Percentiles rank a stretch among this genome's conserved stretches.
phyloP scores from a whole-genome alignment of 2,113 vertebrate species.

The Sisor rabdophorus region DNA sequence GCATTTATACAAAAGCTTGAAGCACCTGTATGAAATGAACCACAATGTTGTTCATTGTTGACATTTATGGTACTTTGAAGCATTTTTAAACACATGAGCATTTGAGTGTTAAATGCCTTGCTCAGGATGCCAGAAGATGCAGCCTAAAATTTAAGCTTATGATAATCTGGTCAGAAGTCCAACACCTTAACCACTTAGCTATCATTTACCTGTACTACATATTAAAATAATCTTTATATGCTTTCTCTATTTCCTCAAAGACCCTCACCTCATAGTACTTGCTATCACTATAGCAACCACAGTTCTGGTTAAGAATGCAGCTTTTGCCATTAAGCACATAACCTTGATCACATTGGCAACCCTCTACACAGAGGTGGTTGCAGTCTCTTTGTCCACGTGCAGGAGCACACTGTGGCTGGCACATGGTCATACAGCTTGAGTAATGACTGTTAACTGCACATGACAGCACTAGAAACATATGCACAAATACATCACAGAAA shows the following conservation, averaged over 20 bases:
- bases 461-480: conserved; percentile 72
- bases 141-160: too few relatives aligned
- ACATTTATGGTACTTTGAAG: too few relatives aligned
- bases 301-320: conserved; percentile 91
- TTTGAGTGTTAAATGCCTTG: too few relatives aligned
- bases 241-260: neutral
- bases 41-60: neutral
- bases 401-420: conserved; percentile 90
- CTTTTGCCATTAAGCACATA: conserved; percentile 89
- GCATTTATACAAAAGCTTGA: neutral
- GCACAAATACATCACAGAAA: conserved; percentile 4
- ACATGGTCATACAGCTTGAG: conserved; percentile 86
- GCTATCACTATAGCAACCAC: conserved; percentile 91
- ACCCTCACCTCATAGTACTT: conserved; percentile 89
- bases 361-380: conserved; percentile 91
- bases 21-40: neutral
- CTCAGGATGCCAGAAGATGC: too few relatives aligned
- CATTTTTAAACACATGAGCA: too few relatives aligned
- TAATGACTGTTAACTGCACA: conserved; percentile 94
- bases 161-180: too few relatives aligned
- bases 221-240: neutral
- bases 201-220: too few relatives aligned
- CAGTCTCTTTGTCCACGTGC: conserved; percentile 90
- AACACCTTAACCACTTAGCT: too few relatives aligned
- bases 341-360: conserved; percentile 89